Base-by-base conservation (phyloP, 1,140 invertebrate species). In the Bombus sylvicola region DNA sequence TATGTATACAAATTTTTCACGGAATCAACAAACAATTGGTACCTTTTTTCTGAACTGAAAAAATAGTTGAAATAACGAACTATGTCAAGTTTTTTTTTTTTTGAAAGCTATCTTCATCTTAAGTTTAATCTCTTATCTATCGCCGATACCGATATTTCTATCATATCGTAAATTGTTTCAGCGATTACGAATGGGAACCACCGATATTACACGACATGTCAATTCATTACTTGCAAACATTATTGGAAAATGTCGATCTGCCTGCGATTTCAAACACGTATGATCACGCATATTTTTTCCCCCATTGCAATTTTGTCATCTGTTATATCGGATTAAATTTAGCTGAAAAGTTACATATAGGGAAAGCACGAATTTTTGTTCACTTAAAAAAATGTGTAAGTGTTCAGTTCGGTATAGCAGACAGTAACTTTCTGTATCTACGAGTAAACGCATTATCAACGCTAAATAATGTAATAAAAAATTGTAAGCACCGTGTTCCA, bases 71-170 rank as follows among this genome's bases (percentile, higher is more conserved):
- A 82, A 53, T 53, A 76, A 15, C 22, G 3, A 84, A 84, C 37
- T 64, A 31, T 85, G 34, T 73, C 68, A 53, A 72, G 53, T 39
- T 75, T 39, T 59, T 28, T 59, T n/a, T 62, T 28, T n/a, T 22
- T 22, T 39, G 6, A 10, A 22, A 34, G 47, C 9, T 84, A 62
- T 84, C 79, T 84, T 80, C 66, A 84, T 80, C 66, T 72, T 18
- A 62, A n/a, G 39, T 31, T 80, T 53, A 72, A 85, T 85, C 57
- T 80, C 31, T 71, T 85, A 80, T 79, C 66, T 43, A 72, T 43
- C 2, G 5, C 4, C 28, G 37, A 59, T 79, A 78, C 57, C 25
- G 81, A 47, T 84, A 71, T 78, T 83, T 83, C 41, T 57, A 83
- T 37, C 64, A 78, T 82, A 82, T 15, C 81, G 43, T 78, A 31